Percentiles rank a stretch among this genome's conserved stretches.
These are phyloP conservation scores for Nephrotoma guestfalica DNA, from an alignment of 2,888 invertebrate species.

Conservation along the genomic window DNA sequence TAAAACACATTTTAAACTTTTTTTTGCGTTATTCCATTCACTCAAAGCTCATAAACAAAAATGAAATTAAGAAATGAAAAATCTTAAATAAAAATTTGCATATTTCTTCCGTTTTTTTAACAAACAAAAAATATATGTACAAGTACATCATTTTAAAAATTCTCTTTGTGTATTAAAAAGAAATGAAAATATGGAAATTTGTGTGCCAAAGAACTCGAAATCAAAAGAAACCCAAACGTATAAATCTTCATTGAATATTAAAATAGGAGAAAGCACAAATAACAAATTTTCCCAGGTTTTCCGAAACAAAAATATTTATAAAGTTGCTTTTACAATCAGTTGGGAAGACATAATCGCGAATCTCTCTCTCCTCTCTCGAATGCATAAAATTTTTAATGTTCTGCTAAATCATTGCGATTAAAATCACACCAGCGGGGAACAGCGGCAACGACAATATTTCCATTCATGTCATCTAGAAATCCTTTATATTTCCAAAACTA, in stretches of 20 bases:
- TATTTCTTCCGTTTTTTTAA: neutral
- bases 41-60: neutral
- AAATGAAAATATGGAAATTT: neutral
- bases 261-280: neutral
- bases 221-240: neutral
- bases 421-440: neutral
- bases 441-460: neutral
- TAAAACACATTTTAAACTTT: too few species aligned
- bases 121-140: neutral
- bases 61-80: neutral
- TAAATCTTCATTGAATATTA: neutral
- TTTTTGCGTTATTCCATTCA: neutral
- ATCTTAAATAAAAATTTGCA: neutral
- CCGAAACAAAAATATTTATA: neutral
- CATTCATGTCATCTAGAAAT: neutral
- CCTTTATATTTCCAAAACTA: neutral
- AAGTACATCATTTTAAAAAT: neutral
- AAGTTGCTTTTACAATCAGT: neutral
- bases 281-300: neutral
- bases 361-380: neutral
- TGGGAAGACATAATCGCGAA: too few species aligned
- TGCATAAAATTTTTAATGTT: neutral
- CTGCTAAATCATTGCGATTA: neutral
- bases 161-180: neutral
- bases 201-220: neutral